phyloP scores from a whole-genome alignment of 2,888 invertebrate genomes.

The Morpho helenor region DNA sequence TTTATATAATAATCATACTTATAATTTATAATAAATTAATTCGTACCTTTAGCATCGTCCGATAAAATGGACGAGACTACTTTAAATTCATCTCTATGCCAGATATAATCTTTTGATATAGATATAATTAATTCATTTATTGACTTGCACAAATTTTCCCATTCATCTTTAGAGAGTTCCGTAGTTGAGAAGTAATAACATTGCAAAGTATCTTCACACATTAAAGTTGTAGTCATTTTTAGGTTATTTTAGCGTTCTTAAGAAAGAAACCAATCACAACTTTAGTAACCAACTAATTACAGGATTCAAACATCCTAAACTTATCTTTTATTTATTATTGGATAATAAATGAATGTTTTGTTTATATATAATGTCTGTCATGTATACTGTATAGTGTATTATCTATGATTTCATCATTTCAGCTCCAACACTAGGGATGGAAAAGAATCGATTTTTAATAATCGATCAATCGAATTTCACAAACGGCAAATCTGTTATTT shows the following conservation, averaged over 20 bases:
- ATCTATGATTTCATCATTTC: too few relatives aligned
- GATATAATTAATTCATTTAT: slow-evolving; percentile 63
- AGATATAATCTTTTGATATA: slow-evolving; percentile 62
- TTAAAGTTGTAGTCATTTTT: slow-evolving; percentile 14
- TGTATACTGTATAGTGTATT: too few relatives aligned
- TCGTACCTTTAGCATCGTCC: slow-evolving; percentile 36
- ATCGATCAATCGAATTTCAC: too few relatives aligned
- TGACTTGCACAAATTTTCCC: slow-evolving; percentile 42
- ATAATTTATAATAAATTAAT: not conserved
- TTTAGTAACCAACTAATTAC: too few relatives aligned
- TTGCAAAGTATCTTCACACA: slow-evolving; percentile 85
- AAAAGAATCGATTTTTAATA: too few relatives aligned
- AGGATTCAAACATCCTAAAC: too few relatives aligned
- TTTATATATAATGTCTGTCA: too few relatives aligned
- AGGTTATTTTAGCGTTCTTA: not conserved
- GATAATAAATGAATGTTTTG: too few relatives aligned
- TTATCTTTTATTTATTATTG: too few relatives aligned
- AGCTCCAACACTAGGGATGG: too few relatives aligned
- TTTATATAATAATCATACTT: not conserved
- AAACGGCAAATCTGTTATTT: too few relatives aligned
- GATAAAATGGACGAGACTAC: slow-evolving; percentile 42
- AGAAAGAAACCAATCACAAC: too few relatives aligned
- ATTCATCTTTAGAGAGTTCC: slow-evolving; percentile 50
- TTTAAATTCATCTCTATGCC: slow-evolving; percentile 63
- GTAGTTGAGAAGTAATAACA: slow-evolving; percentile 84